Base-by-base conservation (phyloP, 2,888 invertebrate genomes). In the Phengaris alcon region DNA sequence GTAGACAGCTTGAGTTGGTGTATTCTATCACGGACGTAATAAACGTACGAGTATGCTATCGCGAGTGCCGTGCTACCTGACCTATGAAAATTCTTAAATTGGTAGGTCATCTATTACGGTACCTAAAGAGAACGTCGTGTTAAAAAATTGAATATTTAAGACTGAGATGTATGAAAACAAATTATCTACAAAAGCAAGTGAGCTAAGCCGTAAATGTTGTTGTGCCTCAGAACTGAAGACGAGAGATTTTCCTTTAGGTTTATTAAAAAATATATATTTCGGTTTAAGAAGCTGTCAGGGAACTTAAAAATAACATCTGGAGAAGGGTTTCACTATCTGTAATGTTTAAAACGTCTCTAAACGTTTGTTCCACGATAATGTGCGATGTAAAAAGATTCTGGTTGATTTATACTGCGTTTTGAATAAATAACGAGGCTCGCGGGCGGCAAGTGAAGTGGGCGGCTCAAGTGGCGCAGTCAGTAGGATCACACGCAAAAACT, bases 371-470 rank as follows among this genome's bases (percentile, higher is more conserved):
- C 35, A 35, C 10, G 44, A 64, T 64, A 64, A 64, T 64, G 64
- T 64, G 13, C 10, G 64, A 44, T 64, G 64, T 64, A 64, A 64
- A 35, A 64, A 64, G 64, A 64, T 64, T 64, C 13, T 6, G 12
- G 64, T 64, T 64, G 35, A 64, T 64, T 64, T 64, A 64, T 64
- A 64, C 35, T 64, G 35, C 64, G 64, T 64, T 64, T 64, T 64
- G 64, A 64, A 64, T 44, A 64, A 64, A 13, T 12, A 64, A 64
- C 35, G 64, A 64, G 12, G 6, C 35, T 35, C 12, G 64, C 35
- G 35, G 52, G 52, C 52, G 12, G 22, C 35, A n/a, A 55, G 55
- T n/a, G 44, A 48, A 64, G 64, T 22, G 35, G 35, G 64, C 13
- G 35, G 12, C 35, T 4, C 52, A 12, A 52, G 12, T 55, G n/a